Evolutionary conservation across 2,113 vertebrate species (phyloP), one percentile per base, ranked within the genome.

Genomic region (Odobenus rosmarus): DNA sequence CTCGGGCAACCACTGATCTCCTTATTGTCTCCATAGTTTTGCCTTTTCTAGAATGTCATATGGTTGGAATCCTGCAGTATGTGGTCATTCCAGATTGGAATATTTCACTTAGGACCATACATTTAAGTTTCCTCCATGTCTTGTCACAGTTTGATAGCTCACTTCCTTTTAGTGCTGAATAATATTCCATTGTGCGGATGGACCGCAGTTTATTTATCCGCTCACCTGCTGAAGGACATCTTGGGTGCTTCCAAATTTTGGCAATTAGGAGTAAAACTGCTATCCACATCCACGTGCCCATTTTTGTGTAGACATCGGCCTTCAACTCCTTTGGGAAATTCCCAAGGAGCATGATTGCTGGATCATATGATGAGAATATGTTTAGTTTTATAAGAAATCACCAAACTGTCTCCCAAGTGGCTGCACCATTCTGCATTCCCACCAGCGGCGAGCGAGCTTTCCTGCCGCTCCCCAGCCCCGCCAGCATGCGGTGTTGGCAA

Each of bases 401-500:
- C 71, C 71, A 46, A 61, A 5, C 31, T 19, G 88, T 36, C 23
- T 51, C 31, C 72, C n/a, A 42, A 61, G 26, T 5, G 31, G 42
- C 19, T 11, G 21, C 3, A 11, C 55, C 2, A 2, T 3, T 36
- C 77, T n/a, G 9, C 12, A 5, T 28, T 13, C 33, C 57, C 74
- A 1, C 42, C 42, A 19, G 10, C 0, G 0, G 51, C 2, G 33
- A 6, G 33, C 7, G 42, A 61, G 80, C 0, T 6, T 64, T 14
- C 46, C 59, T 36, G 14, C 7, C 4, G 24, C 42, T 64, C 74
- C 15, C 16, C 31, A 7, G 62, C 15, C 46, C 53, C 33, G 7
- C 23, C 1, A 0, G 23, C 72, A 28, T 36, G 12, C 19, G 10
- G 14, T 0, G 14, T 7, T 5, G 9, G 26, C 72, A 0, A 24